Evolutionary conservation across 2,888 invertebrate species (phyloP), one percentile per base, ranked within the genome.

Genomic region (Papilio protenor): DNA sequence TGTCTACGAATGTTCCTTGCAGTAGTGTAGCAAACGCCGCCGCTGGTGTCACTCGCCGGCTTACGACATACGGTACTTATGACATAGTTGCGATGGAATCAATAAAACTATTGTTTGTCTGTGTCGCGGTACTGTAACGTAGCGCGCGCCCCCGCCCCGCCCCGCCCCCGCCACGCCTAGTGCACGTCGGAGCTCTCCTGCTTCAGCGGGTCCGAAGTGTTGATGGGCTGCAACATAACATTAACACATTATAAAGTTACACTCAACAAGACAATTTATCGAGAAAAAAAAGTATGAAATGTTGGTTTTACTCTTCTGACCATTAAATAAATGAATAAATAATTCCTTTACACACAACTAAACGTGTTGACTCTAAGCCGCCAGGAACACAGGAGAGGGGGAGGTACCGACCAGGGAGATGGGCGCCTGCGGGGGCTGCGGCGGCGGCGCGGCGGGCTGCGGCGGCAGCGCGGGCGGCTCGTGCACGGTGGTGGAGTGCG

Each of bases 131-230:
- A 89, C 91, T 90, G 90, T 86, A 89, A 90, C 90, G 90, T 89
- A 89, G 87, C 90, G 90, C 84, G 85, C 55, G 49, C 77, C 83
- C 84, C 79, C 87, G 87, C 87, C 91, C 77, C 83, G 84, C 79
- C 87, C 87, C 88, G 18, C 77, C 83, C 84, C 79, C 6, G 77
- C 83, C 84, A 79, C 87, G 87, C 88, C 91, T 94, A 97, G 96
- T 97, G 97, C 93, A 97, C 97, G 96, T 97, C 97, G 88, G 97
- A 97, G 91, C 97, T 96, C 95, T 97, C 97, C 91, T 97, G 96
- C 95, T 97, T 97, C 92, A 97, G 94, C 94, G 97, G 97, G 95
- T 97, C 97, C 90, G 97, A 96, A 90, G 97, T 96, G 96, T 96
- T 97, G 95, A 97, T 96, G 89, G 97, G 97, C 97, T 97, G 96